phyloP scores from a whole-genome alignment of 2,888 invertebrate species.

The Patella pellucida region DNA sequence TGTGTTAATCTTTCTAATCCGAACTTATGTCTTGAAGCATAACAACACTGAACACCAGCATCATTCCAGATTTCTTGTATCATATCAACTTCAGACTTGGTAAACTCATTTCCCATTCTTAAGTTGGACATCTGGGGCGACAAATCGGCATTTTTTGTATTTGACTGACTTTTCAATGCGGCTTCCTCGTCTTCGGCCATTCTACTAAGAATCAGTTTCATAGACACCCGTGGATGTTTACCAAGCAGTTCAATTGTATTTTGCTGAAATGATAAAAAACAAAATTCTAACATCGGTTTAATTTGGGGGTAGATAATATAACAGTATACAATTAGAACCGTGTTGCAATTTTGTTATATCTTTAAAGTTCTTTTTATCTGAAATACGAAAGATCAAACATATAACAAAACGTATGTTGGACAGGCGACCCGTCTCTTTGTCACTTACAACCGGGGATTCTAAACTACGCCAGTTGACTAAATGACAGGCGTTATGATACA shows the following conservation, averaged over 20 bases:
- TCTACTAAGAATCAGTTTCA: constrained; percentile 45
- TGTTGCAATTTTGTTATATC: too few relatives aligned
- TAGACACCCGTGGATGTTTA: constrained; percentile 49
- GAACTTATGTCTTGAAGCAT: constrained; percentile 40
- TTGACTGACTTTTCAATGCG: constrained; percentile 12
- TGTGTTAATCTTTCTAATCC: constrained; percentile 38
- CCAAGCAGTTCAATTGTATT: constrained; percentile 47
- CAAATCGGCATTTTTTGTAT: constrained; percentile 1
- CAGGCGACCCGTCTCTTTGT: too few relatives aligned
- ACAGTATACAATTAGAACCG: too few relatives aligned
- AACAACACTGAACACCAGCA: constrained; percentile 50
- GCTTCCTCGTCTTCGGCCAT: constrained; percentile 46
- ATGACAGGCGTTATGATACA: too few relatives aligned
- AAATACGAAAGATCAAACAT: too few relatives aligned
- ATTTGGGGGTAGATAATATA: too few relatives aligned
- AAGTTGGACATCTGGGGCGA: neutral
- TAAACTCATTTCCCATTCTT: neutral
- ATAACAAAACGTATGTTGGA: too few relatives aligned
- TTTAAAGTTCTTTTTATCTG: too few relatives aligned
- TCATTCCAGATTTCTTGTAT: constrained; percentile 55
- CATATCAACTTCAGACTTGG: constrained; percentile 40
- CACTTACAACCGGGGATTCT: too few relatives aligned
- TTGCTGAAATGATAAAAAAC: constrained; percentile 40
- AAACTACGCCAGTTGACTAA: too few relatives aligned
- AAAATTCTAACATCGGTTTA: too few relatives aligned